Evolutionary conservation across 2,888 invertebrate genomes (phyloP), one percentile per base, ranked within the genome.

Genomic region (Corbicula japonica): DNA sequence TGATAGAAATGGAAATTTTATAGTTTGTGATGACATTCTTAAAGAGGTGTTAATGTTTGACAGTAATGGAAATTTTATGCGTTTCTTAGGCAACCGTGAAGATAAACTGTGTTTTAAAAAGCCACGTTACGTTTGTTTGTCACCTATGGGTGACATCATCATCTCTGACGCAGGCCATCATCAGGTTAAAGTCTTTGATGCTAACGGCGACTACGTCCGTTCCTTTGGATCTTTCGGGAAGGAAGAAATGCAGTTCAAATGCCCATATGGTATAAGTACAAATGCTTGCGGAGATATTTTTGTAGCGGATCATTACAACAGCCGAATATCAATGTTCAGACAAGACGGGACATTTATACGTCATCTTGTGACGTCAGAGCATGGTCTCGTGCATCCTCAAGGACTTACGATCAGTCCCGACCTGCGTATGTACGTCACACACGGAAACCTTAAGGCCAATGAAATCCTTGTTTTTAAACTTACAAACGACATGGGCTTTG

Each of bases 261-360:
- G 93, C 46, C 94, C 94, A 0, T 94, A 94, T 34, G 94, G 94
- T 4, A 89, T 94, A 10, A 93, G 94, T 28, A 93, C 94, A 5
- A 94, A 94, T 82, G 86, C 85, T 12, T 91, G 91, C 48, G 94
- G 94, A 63, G 94, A 94, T 77, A 93, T 94, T 71, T 87, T 94
- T n/a, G 94, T 94, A 1, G 94, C 94, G 5, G 94, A 94, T 78
- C 94, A 94, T 93, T 94, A 94, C 76, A 94, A 94, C 87, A 88
- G 88, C 66, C 79, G 91, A 1, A 82, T 91, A 1, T 86, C 89
- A 0, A 74, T 90, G 48, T 91, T 87, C 70, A 81, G 76, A n/a
- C 81, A 78, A 8, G 84, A 85, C 10, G 91, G 91, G 6, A 84
- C 82, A 28, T 91, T 91, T 70, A 68, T 88, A 15, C 77, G 88